A percentile compares a stretch with the other conserved stretches of the same genome.
These are phyloP conservation scores for Perca schrenkii DNA, from an alignment of 2,113 vertebrate genomes.

Conservation along the genomic window DNA sequence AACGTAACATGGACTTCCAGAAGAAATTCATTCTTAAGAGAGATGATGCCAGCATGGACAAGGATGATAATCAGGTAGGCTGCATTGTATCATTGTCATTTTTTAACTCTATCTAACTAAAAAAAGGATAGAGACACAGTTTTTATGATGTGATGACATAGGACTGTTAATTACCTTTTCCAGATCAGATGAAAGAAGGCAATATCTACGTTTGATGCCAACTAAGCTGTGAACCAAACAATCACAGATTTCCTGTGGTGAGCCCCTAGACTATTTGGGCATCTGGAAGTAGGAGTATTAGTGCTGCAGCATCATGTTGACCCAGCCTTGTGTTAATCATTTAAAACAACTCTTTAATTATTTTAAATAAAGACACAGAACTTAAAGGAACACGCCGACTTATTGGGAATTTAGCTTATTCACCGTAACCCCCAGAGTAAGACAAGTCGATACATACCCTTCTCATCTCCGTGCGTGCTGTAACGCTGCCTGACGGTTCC, in stretches of 20 bases:
- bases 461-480: too few relatives aligned
- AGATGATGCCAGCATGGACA: slow-evolving; percentile 97
- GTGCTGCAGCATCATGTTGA: background rate
- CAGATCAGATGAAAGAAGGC: background rate
- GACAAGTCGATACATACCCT: too few relatives aligned
- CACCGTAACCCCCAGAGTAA: too few relatives aligned
- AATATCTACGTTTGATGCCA: background rate
- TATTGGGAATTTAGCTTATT: too few relatives aligned
- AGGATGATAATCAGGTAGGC: slow-evolving; percentile 97
- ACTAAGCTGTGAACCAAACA: slow-evolving; percentile 4
- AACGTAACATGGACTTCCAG: slow-evolving; percentile 95
- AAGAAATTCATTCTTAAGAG: slow-evolving; percentile 98
- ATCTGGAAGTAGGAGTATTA: slow-evolving; percentile 14
- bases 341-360: background rate
- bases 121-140: background rate
- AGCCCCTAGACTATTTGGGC: background rate
- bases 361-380: background rate
- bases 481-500: too few relatives aligned
- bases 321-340: background rate
- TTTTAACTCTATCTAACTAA: too few relatives aligned
- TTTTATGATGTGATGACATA: background rate
- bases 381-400: too few relatives aligned
- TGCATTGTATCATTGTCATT: background rate
- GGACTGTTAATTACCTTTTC: background rate
- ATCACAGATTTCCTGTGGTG: background rate